These are phyloP conservation scores for Trachelipus rathkii DNA, from an alignment of 1,140 invertebrate genomes.

Conservation along the genomic window DNA sequence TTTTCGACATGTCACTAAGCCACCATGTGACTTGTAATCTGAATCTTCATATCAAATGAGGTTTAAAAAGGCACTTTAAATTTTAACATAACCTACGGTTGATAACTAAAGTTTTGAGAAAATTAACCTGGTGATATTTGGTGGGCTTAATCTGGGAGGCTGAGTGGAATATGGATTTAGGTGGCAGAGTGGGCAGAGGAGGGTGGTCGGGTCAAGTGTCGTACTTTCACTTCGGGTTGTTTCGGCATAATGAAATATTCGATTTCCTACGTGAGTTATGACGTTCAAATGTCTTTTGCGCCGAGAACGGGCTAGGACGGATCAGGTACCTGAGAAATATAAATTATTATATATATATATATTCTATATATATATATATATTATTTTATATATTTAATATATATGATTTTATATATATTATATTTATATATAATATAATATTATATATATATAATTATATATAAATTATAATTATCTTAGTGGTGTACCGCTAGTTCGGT, in stretches of 20 bases:
- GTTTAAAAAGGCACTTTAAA: too few species aligned
- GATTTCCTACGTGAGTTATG: constrained; percentile 87
- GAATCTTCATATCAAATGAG: too few species aligned
- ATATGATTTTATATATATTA: too few species aligned
- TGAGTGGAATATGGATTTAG: constrained; percentile 79
- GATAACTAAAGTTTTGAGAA: neutral
- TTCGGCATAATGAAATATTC: constrained; percentile 82
- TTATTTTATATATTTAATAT: too few species aligned
- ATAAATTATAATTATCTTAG: too few species aligned
- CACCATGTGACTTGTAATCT: too few species aligned
- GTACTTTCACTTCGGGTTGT: constrained; percentile 55
- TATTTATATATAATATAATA: too few species aligned
- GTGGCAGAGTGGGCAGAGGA: constrained; percentile 52
- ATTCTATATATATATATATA: too few species aligned
- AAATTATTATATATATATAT: neutral
- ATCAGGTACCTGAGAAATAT: constrained; percentile 67
- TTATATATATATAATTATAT: too few species aligned
- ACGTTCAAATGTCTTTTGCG: constrained; percentile 85
- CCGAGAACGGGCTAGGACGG: constrained; percentile 81
- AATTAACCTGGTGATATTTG: constrained; percentile 45
- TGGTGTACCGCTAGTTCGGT: too few species aligned
- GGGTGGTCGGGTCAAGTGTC: constrained; percentile 48
- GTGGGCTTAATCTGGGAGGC: constrained; percentile 78
- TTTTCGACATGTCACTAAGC: too few species aligned
- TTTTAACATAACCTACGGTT: too few species aligned